These are phyloP conservation scores for Atopsyche davidsoni DNA, from an alignment of 1,140 invertebrate genomes.

Conservation along the genomic window DNA sequence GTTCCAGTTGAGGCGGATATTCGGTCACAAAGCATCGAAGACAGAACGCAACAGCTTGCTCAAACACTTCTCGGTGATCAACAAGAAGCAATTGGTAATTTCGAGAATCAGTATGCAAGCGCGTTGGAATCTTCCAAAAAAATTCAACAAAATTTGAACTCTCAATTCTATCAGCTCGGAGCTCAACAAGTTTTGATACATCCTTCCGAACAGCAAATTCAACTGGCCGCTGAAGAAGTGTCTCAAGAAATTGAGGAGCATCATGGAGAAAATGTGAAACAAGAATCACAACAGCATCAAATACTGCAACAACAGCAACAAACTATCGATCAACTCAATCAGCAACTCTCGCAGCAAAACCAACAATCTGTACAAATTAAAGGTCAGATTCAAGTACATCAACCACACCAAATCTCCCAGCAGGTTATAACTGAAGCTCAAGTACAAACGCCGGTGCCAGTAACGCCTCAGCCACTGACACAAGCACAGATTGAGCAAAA, in stretches of 20 bases:
- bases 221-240: conserved; percentile 30
- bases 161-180: conserved; percentile 35
- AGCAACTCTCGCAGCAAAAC: conserved; percentile 2
- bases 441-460: background rate
- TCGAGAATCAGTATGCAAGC: conserved; percentile 35
- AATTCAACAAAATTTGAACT: conserved; percentile 36
- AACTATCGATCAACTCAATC: background rate
- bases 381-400: conserved; percentile 2
- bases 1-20: background rate
- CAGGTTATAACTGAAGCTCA: background rate
- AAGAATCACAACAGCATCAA: conserved; percentile 19
- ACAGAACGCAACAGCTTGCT: background rate
- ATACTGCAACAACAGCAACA: conserved; percentile 6
- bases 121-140: conserved; percentile 34
- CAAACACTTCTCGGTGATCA: background rate
- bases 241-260: conserved; percentile 29
- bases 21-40: background rate
- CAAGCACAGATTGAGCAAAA: conserved; percentile 5
- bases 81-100: conserved; percentile 8
- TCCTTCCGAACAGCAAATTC: conserved; percentile 27
- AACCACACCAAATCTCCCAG: conserved; percentile 1
- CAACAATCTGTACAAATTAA: conserved; percentile 3
- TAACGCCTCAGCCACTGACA: background rate
- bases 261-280: conserved; percentile 22
- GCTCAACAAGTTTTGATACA: conserved; percentile 30